Evolutionary conservation across 2,888 invertebrate genomes (phyloP).

Genomic region (Apamea sordens): DNA sequence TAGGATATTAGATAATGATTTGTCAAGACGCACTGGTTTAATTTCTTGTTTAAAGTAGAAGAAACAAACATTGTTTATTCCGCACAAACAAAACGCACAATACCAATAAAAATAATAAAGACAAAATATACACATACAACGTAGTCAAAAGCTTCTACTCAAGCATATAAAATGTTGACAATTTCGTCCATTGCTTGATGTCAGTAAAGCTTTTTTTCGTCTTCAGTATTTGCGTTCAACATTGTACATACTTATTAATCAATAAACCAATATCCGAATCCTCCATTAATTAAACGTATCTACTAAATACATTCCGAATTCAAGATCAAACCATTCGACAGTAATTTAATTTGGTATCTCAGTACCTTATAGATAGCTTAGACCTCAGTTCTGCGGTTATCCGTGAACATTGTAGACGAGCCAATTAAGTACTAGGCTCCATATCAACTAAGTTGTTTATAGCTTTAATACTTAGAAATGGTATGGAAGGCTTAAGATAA

Average conservation of each 20-base stretch:
- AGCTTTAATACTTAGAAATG: neutral
- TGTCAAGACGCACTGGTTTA: neutral
- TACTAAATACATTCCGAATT: constrained; percentile 19
- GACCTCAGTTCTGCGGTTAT: constrained; percentile 33
- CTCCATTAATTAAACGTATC: neutral
- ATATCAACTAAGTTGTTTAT: constrained; percentile 16
- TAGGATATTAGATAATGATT: too few species aligned
- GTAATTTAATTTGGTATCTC: constrained; percentile 18
- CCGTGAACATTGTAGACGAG: constrained; percentile 15
- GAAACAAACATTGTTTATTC: too few species aligned
- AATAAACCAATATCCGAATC: neutral
- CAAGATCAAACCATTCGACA: neutral
- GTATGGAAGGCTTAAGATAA: constrained; percentile 7
- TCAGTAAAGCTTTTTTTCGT: too few species aligned
- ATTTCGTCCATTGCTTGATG: too few species aligned
- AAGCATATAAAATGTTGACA: too few species aligned
- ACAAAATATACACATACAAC: too few species aligned
- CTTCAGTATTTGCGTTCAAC: neutral
- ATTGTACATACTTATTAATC: neutral
- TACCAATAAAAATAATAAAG: too few species aligned
- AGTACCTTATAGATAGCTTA: neutral
- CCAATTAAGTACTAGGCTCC: constrained; percentile 32
- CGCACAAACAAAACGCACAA: too few species aligned
- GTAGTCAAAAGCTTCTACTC: too few species aligned
- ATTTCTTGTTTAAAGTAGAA: neutral